These are phyloP conservation scores for Polietes domitor DNA, from an alignment of 2,888 invertebrate species.

Conservation along the genomic window DNA sequence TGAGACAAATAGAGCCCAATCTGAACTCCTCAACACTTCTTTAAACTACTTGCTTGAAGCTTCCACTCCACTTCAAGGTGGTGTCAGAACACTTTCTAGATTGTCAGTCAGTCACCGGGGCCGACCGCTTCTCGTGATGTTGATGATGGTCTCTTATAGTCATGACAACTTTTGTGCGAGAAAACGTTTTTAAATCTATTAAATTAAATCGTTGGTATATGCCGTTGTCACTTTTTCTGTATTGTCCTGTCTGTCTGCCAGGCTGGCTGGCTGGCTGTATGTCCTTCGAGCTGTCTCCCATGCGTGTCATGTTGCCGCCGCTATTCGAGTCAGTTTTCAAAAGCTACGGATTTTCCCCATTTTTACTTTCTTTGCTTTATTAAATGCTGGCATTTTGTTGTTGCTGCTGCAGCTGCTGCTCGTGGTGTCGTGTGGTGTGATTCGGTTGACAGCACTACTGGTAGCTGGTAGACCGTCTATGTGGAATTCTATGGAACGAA, in stretches of 20 bases:
- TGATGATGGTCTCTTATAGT: not conserved
- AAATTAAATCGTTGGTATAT: conserved; percentile 62
- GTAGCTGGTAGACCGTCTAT: too few species aligned
- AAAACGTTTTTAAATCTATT: conserved; percentile 63
- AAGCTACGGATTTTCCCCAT: not conserved
- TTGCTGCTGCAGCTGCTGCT: not conserved
- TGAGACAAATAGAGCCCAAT: too few species aligned
- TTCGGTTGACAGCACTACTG: not conserved
- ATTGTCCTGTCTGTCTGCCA: conserved; percentile 5
- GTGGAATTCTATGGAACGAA: not conserved
- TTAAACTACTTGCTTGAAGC: too few species aligned
- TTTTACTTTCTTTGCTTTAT: not conserved
- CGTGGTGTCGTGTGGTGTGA: not conserved
- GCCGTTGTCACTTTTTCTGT: conserved; percentile 15
- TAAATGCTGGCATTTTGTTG: conserved; percentile 9
- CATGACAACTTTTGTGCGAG: conserved; percentile 51
- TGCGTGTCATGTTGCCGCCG: conserved; percentile 43
- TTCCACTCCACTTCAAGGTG: too few species aligned
- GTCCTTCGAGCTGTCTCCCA: not conserved
- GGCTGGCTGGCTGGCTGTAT: conserved; percentile 10
- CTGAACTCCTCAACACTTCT: too few species aligned
- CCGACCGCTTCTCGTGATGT: not conserved
- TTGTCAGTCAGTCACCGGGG: too few species aligned
- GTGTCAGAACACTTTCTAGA: too few species aligned
- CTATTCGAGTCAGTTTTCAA: conserved; percentile 46